Conservation (phyloP, 2,113 vertebrate genomes). For the Grammatotria lemairii region DNA sequence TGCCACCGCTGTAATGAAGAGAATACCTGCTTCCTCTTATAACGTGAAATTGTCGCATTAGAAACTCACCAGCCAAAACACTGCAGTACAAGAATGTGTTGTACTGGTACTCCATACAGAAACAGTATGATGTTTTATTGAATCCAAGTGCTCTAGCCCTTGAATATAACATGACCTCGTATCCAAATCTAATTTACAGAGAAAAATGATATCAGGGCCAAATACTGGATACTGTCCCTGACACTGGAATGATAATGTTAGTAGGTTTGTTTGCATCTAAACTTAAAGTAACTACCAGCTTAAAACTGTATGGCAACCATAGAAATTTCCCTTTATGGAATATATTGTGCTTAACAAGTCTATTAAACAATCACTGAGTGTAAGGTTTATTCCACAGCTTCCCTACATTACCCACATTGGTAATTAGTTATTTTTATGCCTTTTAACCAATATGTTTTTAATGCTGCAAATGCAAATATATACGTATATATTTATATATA, state of each 20-base stretch:
- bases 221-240: not conserved
- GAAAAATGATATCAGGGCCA: not conserved
- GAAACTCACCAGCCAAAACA: not conserved
- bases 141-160: not conserved
- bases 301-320: not conserved
- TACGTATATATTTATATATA: not conserved
- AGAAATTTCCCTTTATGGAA: not conserved
- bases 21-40: not conserved
- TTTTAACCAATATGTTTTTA: not conserved
- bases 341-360: not conserved
- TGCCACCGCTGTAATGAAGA: not conserved
- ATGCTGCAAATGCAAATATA: not conserved
- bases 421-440: not conserved
- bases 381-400: not conserved
- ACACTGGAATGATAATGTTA: not conserved
- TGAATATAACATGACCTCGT: not conserved
- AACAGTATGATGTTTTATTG: not conserved
- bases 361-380: not conserved
- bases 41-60: not conserved
- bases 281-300: not conserved
- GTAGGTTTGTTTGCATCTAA: not conserved
- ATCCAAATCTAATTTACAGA: not conserved
- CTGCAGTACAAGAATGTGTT: not conserved
- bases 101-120: not conserved
- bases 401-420: not conserved